These are phyloP conservation scores for Potamilus streckersoni DNA, from an alignment of 1,140 invertebrate genomes.

Conservation along the genomic window DNA sequence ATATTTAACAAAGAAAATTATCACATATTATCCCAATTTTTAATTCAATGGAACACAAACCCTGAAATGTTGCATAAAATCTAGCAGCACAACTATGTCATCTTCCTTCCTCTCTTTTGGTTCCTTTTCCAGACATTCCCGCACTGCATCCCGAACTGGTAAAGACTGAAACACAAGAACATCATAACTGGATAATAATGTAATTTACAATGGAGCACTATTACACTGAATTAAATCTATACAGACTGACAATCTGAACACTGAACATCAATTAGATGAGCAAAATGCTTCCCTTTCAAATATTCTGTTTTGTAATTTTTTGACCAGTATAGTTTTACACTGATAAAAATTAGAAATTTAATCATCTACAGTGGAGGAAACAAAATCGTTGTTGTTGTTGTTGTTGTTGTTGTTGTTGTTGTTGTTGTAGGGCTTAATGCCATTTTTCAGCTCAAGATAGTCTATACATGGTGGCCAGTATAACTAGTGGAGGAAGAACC, in stretches of 20 bases:
- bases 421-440: no score
- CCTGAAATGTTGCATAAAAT: constrained; percentile 94
- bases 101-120: constrained; percentile 92
- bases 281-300: neutral
- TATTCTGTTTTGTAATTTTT: neutral
- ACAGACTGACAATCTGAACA: neutral
- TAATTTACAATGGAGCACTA: neutral
- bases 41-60: constrained; percentile 38
- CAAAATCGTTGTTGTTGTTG: no score
- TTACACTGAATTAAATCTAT: neutral
- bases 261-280: neutral
- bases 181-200: neutral
- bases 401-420: no score
- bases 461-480: no score
- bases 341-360: no score
- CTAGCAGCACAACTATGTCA: constrained; percentile 94
- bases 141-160: constrained; percentile 90
- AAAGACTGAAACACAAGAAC: constrained; percentile 76
- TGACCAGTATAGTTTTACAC: neutral
- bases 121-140: constrained; percentile 98
- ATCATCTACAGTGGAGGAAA: no score
- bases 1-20: no score
- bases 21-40: no score
- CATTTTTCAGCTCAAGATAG: no score
- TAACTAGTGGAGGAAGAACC: no score